These are phyloP conservation scores for Mareca strepera DNA, from an alignment of 2,797 vertebrate genomes.

Conservation along the genomic window DNA sequence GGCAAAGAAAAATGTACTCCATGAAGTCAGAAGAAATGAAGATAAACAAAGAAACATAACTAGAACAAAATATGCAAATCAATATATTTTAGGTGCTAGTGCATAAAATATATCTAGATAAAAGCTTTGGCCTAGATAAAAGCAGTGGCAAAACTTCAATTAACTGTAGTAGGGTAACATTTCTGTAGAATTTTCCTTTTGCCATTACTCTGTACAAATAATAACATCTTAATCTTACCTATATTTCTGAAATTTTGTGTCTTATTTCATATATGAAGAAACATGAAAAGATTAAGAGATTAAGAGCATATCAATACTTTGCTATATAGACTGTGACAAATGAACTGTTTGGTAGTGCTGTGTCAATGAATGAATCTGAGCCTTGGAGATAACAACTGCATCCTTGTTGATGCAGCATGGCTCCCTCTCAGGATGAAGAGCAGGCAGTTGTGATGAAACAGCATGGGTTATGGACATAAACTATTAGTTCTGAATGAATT, in stretches of 20 bases:
- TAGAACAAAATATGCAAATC: neutral
- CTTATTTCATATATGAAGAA: neutral
- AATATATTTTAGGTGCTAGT: neutral
- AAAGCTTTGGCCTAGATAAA: neutral
- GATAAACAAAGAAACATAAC: neutral
- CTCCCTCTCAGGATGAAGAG: fast-evolving
- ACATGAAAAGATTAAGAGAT: neutral
- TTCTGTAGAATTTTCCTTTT: neutral
- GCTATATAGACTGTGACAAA: neutral
- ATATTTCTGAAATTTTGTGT: neutral
- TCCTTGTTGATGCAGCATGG: neutral
- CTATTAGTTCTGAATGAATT: neutral
- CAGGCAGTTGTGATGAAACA: neutral
- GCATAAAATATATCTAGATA: fast-evolving
- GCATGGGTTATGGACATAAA: fast-evolving
- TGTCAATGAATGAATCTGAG: neutral
- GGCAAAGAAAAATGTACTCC: neutral
- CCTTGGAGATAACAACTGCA: neutral
- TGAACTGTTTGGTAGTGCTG: neutral
- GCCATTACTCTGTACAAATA: neutral
- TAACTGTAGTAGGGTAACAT: neutral
- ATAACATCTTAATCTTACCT: neutral
- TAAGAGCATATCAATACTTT: neutral
- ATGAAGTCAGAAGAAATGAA: neutral
- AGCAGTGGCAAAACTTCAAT: neutral